These are phyloP conservation scores for Drosophila pachea DNA, from an alignment of 1,140 invertebrate species.

Conservation along the genomic window DNA sequence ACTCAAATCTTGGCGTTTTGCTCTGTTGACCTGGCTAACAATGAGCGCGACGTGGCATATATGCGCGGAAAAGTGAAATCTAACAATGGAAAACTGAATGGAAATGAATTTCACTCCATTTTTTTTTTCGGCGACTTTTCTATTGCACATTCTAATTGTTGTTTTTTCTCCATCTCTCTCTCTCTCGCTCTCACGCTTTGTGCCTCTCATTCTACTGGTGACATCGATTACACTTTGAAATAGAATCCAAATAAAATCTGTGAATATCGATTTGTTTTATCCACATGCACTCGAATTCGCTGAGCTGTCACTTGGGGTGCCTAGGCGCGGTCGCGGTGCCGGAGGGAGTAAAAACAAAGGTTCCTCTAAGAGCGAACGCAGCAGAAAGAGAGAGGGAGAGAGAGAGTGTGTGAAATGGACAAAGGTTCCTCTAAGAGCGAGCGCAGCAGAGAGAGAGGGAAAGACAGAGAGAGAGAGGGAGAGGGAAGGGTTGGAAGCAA, in stretches of 20 bases:
- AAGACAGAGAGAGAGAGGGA: too few species aligned
- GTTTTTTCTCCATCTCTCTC: not conserved
- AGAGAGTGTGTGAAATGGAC: too few species aligned
- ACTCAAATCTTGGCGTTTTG: constrained; percentile 1
- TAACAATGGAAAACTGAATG: constrained; percentile 9
- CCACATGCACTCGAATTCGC: constrained; percentile 9
- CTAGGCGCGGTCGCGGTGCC: constrained; percentile 5
- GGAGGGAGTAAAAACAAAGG: constrained; percentile 13
- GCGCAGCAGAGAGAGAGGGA: too few species aligned
- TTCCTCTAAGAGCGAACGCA: not conserved
- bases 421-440: constrained; percentile 6
- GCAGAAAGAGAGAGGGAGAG: too few species aligned
- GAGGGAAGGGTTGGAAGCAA: too few species aligned
- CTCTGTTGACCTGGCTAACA: constrained; percentile 19
- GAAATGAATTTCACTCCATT: constrained; percentile 24
- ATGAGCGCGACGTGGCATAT: not conserved
- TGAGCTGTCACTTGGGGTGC: constrained; percentile 1
- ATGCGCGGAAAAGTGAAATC: not conserved
- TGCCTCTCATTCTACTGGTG: constrained; percentile 5
- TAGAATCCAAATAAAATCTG: constrained; percentile 44
- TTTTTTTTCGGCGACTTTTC: constrained; percentile 12
- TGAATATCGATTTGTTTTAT: constrained; percentile 39
- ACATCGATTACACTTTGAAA: constrained; percentile 39
- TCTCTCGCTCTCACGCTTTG: not conserved
- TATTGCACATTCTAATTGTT: constrained; percentile 40